Percentiles rank a stretch among this genome's conserved stretches.
Conservation (phyloP, 2,113 vertebrate genomes). For the Merops nubicus region DNA sequence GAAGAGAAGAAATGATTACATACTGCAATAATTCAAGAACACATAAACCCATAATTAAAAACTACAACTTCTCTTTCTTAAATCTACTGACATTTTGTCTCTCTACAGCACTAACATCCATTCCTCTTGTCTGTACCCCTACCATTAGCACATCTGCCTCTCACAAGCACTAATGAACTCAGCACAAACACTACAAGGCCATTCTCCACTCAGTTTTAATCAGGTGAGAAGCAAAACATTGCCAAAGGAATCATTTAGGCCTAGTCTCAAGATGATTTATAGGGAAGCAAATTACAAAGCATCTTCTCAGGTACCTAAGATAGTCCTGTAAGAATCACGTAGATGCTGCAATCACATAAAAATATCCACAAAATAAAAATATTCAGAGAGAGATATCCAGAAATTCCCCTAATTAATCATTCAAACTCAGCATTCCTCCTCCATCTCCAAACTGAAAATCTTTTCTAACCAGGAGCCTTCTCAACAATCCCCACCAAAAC, state of each 20-base stretch:
- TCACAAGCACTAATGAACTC: neutral
- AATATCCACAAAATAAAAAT: neutral
- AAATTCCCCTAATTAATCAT: neutral
- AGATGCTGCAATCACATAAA: neutral
- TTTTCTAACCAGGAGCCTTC: neutral
- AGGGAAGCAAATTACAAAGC: neutral
- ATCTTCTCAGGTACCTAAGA: neutral
- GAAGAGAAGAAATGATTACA: neutral
- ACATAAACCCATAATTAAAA: neutral
- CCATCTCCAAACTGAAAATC: neutral
- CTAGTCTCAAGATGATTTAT: neutral
- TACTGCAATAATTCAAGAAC: neutral
- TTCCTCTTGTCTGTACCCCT: neutral
- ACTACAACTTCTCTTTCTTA: neutral
- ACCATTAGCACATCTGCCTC: neutral
- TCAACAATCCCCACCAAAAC: neutral
- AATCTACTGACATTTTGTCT: neutral
- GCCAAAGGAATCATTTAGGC: neutral
- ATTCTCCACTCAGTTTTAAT: neutral
- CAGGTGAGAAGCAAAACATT: neutral
- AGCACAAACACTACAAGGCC: neutral
- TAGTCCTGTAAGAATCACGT: neutral
- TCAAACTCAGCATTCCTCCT: neutral
- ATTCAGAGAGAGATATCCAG: neutral
- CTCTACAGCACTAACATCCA: neutral